Conservation (phyloP, 2,113 vertebrate genomes). For the Carassius gibelio region DNA sequence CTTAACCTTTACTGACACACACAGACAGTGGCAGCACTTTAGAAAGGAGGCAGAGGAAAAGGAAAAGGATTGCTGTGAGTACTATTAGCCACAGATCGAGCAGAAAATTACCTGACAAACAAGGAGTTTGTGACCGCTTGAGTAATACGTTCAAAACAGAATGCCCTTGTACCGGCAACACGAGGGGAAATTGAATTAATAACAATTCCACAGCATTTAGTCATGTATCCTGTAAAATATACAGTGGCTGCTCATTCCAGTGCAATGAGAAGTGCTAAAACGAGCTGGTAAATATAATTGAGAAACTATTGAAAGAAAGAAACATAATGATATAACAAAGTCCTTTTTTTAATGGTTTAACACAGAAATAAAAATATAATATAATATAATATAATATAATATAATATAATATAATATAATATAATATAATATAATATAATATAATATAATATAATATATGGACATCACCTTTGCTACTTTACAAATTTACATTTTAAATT, state of each 20-base stretch:
- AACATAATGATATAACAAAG: too few species aligned
- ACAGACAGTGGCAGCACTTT: neutral
- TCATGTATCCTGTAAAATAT: neutral
- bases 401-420: too few species aligned
- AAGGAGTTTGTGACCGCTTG: conserved; percentile 11
- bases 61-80: conserved; percentile 29
- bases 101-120: conserved; percentile 36
- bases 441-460: too few species aligned
- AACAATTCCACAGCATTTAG: conserved; percentile 16
- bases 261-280: neutral
- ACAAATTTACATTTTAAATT: too few species aligned
- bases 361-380: neutral
- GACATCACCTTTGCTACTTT: too few species aligned
- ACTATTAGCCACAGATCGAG: conserved; percentile 35
- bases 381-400: neutral
- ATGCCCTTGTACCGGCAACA: neutral
- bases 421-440: too few species aligned
- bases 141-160: conserved; percentile 25
- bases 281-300: neutral
- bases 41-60: conserved; percentile 45
- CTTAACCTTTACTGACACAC: conserved; percentile 39
- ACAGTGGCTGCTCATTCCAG: neutral
- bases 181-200: conserved; percentile 19
- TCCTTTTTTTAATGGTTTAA: too few species aligned
- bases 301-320: neutral